These are phyloP conservation scores for Laterallus jamaicensis DNA, from an alignment of 2,113 vertebrate genomes.

Conservation along the genomic window DNA sequence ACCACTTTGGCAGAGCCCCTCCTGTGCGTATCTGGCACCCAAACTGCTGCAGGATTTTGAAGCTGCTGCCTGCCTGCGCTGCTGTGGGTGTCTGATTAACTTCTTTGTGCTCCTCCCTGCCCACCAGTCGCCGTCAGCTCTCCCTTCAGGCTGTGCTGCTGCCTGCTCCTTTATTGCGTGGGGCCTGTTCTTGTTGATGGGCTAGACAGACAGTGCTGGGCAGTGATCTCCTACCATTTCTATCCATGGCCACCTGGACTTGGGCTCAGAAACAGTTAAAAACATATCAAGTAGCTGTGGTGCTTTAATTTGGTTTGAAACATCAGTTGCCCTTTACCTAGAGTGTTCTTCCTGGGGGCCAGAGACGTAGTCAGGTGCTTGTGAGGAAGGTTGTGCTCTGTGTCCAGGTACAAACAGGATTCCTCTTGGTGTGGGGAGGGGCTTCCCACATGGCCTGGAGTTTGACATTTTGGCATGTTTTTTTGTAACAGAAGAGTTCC, in stretches of 20 bases:
- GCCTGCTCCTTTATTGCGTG: fast-evolving
- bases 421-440: background rate
- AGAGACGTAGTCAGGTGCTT: too few relatives aligned
- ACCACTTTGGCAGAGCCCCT: background rate
- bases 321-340: background rate
- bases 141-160: background rate
- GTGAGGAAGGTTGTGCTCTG: background rate
- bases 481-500: background rate
- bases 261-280: background rate
- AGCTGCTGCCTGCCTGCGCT: background rate
- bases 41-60: background rate
- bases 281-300: background rate
- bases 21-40: background rate
- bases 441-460: fast-evolving
- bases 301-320: background rate
- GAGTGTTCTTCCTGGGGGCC: background rate
- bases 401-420: background rate
- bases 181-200: background rate
- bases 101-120: background rate
- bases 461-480: fast-evolving
- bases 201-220: background rate
- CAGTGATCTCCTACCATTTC: background rate
- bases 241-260: background rate
- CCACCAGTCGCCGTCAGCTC: fast-evolving
- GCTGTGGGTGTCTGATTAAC: background rate